Evolutionary conservation across 1,140 invertebrate species (phyloP).

Genomic region (Ruditapes philippinarum): DNA sequence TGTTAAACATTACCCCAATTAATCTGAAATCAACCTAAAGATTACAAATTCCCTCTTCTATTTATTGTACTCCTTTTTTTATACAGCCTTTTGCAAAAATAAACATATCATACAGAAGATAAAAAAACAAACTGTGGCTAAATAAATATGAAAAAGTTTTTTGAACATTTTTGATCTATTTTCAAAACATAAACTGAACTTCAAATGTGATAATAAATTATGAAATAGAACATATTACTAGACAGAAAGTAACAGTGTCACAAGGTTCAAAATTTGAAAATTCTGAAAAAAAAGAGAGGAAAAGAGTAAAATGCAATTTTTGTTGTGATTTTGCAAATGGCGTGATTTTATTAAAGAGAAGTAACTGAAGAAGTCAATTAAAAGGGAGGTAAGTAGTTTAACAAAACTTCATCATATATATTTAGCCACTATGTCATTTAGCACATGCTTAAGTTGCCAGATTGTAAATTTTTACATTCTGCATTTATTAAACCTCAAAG

Average conservation of each 20-base stretch:
- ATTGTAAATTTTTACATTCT: not conserved
- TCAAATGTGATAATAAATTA: too few relatives aligned
- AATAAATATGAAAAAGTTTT: not conserved
- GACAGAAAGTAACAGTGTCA: too few relatives aligned
- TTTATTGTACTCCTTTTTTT: not conserved
- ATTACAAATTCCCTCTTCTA: conserved; percentile 6
- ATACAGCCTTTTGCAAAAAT: conserved; percentile 1
- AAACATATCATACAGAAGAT: conserved; percentile 7
- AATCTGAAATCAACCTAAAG: not conserved
- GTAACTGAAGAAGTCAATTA: not conserved
- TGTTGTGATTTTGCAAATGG: not conserved
- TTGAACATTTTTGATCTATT: too few relatives aligned
- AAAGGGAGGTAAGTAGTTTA: not conserved
- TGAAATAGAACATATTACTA: too few relatives aligned
- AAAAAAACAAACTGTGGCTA: not conserved
- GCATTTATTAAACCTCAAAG: not conserved
- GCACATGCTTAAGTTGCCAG: not conserved
- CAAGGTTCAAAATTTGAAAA: too few relatives aligned
- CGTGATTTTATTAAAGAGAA: too few relatives aligned
- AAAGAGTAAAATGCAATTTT: too few relatives aligned
- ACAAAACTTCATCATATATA: not conserved
- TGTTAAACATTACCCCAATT: conserved; percentile 8
- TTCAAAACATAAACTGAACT: too few relatives aligned
- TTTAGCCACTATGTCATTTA: not conserved
- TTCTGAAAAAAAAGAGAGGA: too few relatives aligned